Base-by-base conservation (phyloP, 2,113 vertebrate genomes). In the Nematolebias whitei region DNA sequence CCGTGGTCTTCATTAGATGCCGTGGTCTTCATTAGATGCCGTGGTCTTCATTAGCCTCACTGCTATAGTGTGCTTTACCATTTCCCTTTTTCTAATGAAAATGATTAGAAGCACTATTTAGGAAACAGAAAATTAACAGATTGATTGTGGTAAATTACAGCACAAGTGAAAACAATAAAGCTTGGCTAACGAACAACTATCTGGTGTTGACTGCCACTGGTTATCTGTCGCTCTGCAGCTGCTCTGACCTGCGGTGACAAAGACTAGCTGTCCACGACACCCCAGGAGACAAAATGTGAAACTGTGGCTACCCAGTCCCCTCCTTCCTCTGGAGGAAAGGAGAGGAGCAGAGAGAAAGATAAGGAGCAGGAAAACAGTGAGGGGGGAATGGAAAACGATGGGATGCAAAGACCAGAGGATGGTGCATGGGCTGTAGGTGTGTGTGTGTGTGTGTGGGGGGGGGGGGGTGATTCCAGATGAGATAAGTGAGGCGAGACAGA, bases 161-260 rank as follows among this genome's bases (percentile, higher is more conserved):
- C n/a, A 29, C 26, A 29, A 29, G 26, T 7, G 7, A 29, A 35
- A 35, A 35, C 5, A 35, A 35, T 6, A 10, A 6, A 35, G 32
- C 5, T 10, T 35, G 32, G 32, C 32, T 35, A 35, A 35, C 32
- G 10, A 35, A 35, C 32, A 35, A 35, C 5, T 8, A 10, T 8
- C 32, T 35, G 32, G 3, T 29, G n/a, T 35, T 54, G n/a, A 35
- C 12, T 32, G 20, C 15, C 20, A 45, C 48, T 54, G n/a, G 56
- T 68, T 39, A 70, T 75, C 57, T 19, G 43, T 38, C 43, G 22
- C 44, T 63, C 41, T 63, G 65, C 82, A 89, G 83, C 68, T 78
- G 75, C 57, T 84, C 52, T 29, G 51, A 68, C 71, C 71, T 52
- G 45, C 57, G 58, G 71, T 63, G 82, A 80, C 80, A 79, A 84